Evolutionary conservation across 1,140 invertebrate genomes (phyloP).

Genomic region (Ridgeia piscesae): DNA sequence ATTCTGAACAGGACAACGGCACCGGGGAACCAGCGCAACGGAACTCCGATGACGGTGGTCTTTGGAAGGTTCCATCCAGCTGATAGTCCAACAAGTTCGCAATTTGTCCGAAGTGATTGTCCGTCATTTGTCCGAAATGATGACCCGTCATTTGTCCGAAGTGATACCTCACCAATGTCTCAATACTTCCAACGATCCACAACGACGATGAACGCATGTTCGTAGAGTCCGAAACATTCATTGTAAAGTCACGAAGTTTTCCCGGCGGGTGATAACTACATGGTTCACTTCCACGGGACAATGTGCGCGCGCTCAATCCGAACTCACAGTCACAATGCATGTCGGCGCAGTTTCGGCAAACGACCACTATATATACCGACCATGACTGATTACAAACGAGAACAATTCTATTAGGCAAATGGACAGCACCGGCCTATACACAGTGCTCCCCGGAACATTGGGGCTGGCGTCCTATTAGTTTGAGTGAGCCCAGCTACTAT

Average conservation of each 20-base stretch:
- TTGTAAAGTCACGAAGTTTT: background rate
- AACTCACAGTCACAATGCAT: background rate
- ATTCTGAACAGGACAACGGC: background rate
- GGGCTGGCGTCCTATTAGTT: background rate
- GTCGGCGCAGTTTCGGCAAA: background rate
- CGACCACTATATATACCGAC: slow-evolving; percentile 10
- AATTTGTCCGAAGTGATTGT: no score
- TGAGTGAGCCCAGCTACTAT: background rate
- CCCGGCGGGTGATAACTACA: background rate
- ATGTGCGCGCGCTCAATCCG: background rate
- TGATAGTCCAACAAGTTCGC: background rate
- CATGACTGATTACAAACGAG: background rate
- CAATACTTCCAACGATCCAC: background rate
- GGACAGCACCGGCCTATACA: background rate
- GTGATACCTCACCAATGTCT: background rate
- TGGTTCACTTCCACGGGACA: background rate
- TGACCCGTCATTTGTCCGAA: background rate
- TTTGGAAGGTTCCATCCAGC: background rate
- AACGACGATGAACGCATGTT: background rate
- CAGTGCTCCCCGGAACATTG: background rate
- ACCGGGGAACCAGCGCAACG: background rate
- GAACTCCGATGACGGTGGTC: no score
- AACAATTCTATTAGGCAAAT: slow-evolving; percentile 10
- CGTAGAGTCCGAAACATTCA: background rate
- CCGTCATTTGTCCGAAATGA: background rate